Percentiles rank a stretch among this genome's conserved stretches.
Evolutionary conservation across 2,888 invertebrate species (phyloP).

Genomic region (Pocota personata): DNA sequence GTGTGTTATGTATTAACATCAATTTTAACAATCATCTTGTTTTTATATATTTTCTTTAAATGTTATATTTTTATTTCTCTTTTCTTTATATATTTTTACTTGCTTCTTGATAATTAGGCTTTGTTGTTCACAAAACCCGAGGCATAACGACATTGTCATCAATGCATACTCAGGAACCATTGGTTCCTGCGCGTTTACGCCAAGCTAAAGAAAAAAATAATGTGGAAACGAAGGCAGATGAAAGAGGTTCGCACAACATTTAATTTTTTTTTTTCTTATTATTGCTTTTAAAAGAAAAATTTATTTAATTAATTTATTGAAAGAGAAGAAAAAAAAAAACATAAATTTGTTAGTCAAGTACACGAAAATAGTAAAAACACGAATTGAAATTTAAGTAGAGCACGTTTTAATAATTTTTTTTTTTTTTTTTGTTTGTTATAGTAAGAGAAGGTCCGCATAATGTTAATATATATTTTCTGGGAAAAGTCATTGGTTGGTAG

Average conservation of each 20-base stretch:
- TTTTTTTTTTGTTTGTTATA: background rate
- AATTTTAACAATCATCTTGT: slow-evolving; percentile 13
- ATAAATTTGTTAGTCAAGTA: slow-evolving; percentile 38
- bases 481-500: too few species aligned
- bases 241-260: slow-evolving; percentile 84
- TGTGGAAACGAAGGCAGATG: slow-evolving; percentile 87
- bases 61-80: slow-evolving; percentile 1
- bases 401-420: slow-evolving; percentile 16
- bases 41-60: slow-evolving; percentile 37
- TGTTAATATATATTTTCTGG: slow-evolving; percentile 7
- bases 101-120: slow-evolving; percentile 81
- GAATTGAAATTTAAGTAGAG: background rate
- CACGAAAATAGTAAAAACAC: background rate
- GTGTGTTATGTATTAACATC: slow-evolving; percentile 16
- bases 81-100: slow-evolving; percentile 34
- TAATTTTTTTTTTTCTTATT: slow-evolving; percentile 58
- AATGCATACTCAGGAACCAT: slow-evolving; percentile 84
- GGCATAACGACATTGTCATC: slow-evolving; percentile 91
- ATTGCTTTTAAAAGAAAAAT: slow-evolving; percentile 26
- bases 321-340: background rate
- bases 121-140: slow-evolving; percentile 91
- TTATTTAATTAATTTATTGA: background rate
- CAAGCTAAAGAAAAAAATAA: slow-evolving; percentile 86
- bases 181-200: slow-evolving; percentile 85
- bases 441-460: background rate